phyloP scores from a whole-genome alignment of 2,113 vertebrate species.

The Vidua macroura region DNA sequence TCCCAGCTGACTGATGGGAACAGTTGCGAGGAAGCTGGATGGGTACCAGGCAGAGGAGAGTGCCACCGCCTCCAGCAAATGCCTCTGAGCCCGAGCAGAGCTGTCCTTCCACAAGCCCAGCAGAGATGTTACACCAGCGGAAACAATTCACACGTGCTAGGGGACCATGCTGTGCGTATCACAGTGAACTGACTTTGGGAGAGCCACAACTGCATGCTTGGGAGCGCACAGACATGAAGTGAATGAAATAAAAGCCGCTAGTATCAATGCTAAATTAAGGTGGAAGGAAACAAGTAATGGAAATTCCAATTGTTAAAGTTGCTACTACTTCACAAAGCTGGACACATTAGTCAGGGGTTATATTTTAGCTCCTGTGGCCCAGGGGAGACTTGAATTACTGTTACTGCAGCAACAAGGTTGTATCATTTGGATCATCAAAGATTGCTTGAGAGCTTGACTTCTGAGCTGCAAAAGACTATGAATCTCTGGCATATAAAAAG shows the following conservation, averaged over 20 bases:
- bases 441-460: not conserved
- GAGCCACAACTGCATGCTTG: not conserved
- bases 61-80: not conserved
- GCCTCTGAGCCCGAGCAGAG: not conserved
- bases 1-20: slow-evolving; percentile 13
- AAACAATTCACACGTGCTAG: slow-evolving; percentile 36
- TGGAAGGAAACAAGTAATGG: slow-evolving; percentile 44
- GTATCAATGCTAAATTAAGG: not conserved
- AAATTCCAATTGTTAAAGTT: slow-evolving; percentile 33
- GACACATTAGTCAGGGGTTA: not conserved
- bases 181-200: not conserved
- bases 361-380: not conserved
- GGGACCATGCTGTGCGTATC: not conserved
- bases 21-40: slow-evolving; percentile 11
- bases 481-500: not conserved
- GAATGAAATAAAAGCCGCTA: slow-evolving; percentile 16
- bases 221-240: not conserved
- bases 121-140: not conserved
- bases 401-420: not conserved
- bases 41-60: not conserved
- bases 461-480: not conserved
- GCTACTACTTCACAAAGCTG: not conserved
- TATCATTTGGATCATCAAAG: not conserved
- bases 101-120: not conserved
- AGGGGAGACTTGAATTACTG: not conserved